Conservation (phyloP, 2,113 vertebrate species). For the Atrichornis clamosus region DNA sequence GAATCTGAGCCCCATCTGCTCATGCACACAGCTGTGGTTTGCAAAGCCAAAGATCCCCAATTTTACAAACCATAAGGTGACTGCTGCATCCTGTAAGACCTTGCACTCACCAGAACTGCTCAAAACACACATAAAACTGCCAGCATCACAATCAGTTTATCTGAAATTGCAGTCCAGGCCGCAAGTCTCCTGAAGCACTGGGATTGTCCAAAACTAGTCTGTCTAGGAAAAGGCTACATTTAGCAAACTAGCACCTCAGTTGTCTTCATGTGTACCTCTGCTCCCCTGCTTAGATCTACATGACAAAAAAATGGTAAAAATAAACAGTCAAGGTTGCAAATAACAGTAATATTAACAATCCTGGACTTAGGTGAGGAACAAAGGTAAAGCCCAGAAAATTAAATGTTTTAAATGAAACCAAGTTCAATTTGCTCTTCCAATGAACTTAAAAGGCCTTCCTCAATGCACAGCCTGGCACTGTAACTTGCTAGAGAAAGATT, state of each 20-base stretch:
- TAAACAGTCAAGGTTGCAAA: neutral
- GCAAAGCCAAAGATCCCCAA: neutral
- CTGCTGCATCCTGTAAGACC: neutral
- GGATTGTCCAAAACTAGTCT: neutral
- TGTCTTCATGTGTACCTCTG: neutral
- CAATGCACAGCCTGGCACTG: neutral
- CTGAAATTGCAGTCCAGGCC: neutral
- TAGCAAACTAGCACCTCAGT: neutral
- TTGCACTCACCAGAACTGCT: neutral
- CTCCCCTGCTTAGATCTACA: neutral
- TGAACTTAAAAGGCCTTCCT: neutral
- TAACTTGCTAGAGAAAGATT: neutral
- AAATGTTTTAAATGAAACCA: neutral
- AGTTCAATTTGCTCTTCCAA: neutral
- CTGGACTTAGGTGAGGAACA: neutral
- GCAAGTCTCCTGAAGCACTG: neutral
- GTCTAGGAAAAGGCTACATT: neutral
- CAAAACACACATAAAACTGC: neutral
- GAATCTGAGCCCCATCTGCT: neutral
- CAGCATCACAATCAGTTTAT: neutral
- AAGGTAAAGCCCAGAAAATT: neutral
- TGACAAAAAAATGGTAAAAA: neutral
- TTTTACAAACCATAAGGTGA: neutral
- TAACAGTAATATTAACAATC: neutral
- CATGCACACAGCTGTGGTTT: neutral